A percentile compares a stretch with the other conserved stretches of the same genome.
These are phyloP conservation scores for Medauroidea extradentata DNA, from an alignment of 1,140 invertebrate genomes.

Conservation along the genomic window DNA sequence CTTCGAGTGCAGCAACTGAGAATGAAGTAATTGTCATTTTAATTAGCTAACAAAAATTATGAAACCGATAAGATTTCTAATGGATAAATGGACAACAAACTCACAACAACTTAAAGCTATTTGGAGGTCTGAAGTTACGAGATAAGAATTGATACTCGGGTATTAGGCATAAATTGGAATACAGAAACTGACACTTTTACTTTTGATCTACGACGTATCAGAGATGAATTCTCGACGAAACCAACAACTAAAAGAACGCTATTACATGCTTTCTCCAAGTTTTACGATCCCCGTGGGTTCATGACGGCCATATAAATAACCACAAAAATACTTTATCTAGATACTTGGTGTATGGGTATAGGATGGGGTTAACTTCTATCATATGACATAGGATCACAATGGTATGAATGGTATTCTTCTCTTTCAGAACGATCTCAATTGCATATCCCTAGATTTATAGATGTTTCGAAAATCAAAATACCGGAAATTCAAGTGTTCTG, in stretches of 20 bases:
- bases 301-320: background rate
- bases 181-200: background rate
- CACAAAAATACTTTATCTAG: background rate
- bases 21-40: too few species aligned
- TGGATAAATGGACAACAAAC: background rate
- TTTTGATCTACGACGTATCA: too few species aligned
- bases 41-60: background rate
- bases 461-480: background rate
- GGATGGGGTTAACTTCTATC: background rate
- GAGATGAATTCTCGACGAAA: too few species aligned
- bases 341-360: background rate
- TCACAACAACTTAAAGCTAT: background rate
- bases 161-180: background rate
- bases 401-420: background rate
- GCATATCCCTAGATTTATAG: too few species aligned
- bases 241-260: background rate
- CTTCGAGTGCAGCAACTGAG: background rate
- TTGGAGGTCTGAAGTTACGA: background rate
- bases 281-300: background rate
- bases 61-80: background rate
- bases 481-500: background rate
- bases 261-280: background rate
- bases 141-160: background rate
- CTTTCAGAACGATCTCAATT: background rate
- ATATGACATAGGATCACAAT: background rate